Conservation (phyloP, 1,140 invertebrate genomes). For the Diorhabda carinulata region DNA sequence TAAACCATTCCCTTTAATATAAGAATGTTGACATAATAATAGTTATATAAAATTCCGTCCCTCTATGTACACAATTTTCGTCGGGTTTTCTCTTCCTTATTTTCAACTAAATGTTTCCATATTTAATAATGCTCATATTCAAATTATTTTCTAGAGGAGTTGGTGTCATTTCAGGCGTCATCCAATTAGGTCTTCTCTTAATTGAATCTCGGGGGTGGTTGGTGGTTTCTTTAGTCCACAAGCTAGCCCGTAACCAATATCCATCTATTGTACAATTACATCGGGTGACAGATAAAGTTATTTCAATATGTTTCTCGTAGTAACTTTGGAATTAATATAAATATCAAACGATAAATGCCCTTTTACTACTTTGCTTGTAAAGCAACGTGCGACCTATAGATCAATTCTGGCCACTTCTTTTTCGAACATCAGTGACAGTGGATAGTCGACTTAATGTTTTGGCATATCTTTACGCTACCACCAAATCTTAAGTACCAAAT, state of each 20-base stretch:
- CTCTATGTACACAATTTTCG: slow-evolving; percentile 3
- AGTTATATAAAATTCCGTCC: slow-evolving; percentile 9
- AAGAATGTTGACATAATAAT: slow-evolving; percentile 8
- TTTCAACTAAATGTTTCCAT: slow-evolving; percentile 35
- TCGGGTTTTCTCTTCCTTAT: slow-evolving; percentile 1
- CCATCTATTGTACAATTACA: too few relatives aligned
- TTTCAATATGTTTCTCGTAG: too few relatives aligned
- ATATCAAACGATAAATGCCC: too few relatives aligned
- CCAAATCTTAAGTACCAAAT: too few relatives aligned
- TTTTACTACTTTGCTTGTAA: too few relatives aligned
- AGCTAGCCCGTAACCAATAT: background rate
- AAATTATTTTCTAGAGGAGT: slow-evolving; percentile 41
- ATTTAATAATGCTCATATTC: slow-evolving; percentile 47
- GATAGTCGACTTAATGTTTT: too few relatives aligned
- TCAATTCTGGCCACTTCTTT: too few relatives aligned
- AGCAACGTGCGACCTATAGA: too few relatives aligned
- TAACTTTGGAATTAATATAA: too few relatives aligned
- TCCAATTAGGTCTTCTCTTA: slow-evolving; percentile 42
- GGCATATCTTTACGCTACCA: too few relatives aligned
- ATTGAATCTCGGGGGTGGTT: slow-evolving; percentile 36
- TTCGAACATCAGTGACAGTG: too few relatives aligned
- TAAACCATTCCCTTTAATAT: background rate
- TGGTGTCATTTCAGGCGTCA: slow-evolving; percentile 28
- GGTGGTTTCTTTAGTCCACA: background rate
- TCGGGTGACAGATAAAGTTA: too few relatives aligned